Conservation (phyloP, 2,113 vertebrate species). For the Bagarius yarrelli region DNA sequence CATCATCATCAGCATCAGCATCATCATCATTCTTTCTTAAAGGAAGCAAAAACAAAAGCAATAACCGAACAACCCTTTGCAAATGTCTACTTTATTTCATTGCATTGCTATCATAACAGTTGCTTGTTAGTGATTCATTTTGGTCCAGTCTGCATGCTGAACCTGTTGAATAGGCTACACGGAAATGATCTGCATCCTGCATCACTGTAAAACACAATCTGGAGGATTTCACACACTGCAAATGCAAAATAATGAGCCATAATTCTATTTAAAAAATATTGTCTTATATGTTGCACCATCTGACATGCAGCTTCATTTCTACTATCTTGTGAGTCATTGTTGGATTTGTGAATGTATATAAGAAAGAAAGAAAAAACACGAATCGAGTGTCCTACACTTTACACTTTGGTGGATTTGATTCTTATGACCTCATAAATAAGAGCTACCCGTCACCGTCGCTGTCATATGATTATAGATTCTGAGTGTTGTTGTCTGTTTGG, state of each 20-base stretch:
- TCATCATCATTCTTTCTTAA: too few relatives aligned
- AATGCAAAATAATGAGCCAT: too few relatives aligned
- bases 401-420: neutral
- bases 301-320: conserved; percentile 24
- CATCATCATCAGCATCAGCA: too few relatives aligned
- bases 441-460: too few relatives aligned
- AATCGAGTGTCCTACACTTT: neutral
- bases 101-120: neutral
- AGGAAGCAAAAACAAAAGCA: too few relatives aligned
- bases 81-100: neutral
- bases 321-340: conserved; percentile 24
- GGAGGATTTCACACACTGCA: too few relatives aligned
- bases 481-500: neutral
- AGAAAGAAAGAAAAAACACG: neutral
- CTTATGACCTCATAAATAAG: neutral
- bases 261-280: neutral
- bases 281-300: conserved; percentile 12
- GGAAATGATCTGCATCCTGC: neutral
- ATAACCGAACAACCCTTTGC: neutral
- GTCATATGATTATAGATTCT: neutral
- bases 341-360: neutral
- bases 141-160: neutral
- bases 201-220: neutral
- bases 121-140: neutral
- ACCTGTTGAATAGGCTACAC: conserved; percentile 15